Evolutionary conservation across 92 coral and sea anemone species (phyloP), one percentile per base, ranked within the genome.

Genomic region (Blastomussa wellsi): DNA sequence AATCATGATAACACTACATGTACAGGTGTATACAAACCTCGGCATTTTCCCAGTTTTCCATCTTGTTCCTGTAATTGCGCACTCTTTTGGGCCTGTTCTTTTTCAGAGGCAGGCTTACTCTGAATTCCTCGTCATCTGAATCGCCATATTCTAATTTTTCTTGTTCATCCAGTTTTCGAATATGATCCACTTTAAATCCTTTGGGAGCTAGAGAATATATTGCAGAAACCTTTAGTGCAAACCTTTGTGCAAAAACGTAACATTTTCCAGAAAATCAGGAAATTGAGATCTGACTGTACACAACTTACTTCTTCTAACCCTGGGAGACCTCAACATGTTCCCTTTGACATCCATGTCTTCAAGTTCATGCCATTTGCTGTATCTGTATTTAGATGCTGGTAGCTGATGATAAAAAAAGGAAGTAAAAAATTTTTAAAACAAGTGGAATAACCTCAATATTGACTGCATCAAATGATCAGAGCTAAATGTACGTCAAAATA

Each of bases 1-100:
- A 35, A 4, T 24, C 37, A 2, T 22, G 62, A 75, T 13, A 49
- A 52, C 35, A 3, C 29, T 48, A 10, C 39, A 76, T 24, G n/a
- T n/a, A n/a, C n/a, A n/a, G n/a, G n/a, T n/a, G n/a, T 9, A 4
- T 1, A 57, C 60, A 6, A 79, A 94, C 99, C 95, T 96, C 99
- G 0, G 97, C 98, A 86, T 92, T 96, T 77, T 96, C 99, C 99
- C 99, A 96, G 88, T 93, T 95, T 71, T 96, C 98, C 94, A 96
- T 89, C 62, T 95, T 96, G 69, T 88, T 94, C 88, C 91, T 93
- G 83, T 86, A 96, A 84, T 93, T 91, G 49, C 86, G 87, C 59
- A 94, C 90, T 86, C 87, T 81, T 74, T 90, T 93, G 15, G 92
- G 91, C 55, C 88, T 93, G 49, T 71, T 90, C 76, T 78, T 91